Percentiles rank a stretch among this genome's conserved stretches.
Evolutionary conservation across 2,113 vertebrate genomes (phyloP).

Genomic region (Xiphophorus couchianus): DNA sequence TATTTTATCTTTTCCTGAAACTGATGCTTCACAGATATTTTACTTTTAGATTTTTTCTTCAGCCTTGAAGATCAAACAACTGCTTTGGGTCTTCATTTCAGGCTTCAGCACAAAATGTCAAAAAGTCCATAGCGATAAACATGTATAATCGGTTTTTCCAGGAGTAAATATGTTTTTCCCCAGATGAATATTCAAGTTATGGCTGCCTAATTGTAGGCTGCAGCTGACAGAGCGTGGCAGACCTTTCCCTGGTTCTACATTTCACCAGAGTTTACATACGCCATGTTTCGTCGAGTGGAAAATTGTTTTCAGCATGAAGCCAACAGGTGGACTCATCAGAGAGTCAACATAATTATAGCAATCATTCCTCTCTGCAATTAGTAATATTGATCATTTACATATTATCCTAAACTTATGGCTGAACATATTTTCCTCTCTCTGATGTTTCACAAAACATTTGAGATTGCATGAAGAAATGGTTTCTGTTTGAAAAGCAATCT

Average conservation of each 20-base stretch:
- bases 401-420: constrained; percentile 29
- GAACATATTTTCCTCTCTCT: constrained; percentile 29
- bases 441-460: constrained; percentile 29
- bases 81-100: constrained; percentile 26
- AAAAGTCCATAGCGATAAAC: constrained; percentile 16
- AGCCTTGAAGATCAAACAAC: constrained; percentile 30
- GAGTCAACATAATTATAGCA: constrained; percentile 70
- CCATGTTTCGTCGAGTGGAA: constrained; percentile 73
- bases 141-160: constrained; percentile 20
- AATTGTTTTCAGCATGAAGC: constrained; percentile 74
- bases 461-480: background rate
- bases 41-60: constrained; percentile 48
- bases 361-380: constrained; percentile 68
- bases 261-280: constrained; percentile 70
- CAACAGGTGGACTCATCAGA: constrained; percentile 77
- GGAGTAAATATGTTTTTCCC: constrained; percentile 21
- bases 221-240: constrained; percentile 68
- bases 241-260: constrained; percentile 67
- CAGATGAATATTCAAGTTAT: constrained; percentile 60
- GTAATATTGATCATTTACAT: constrained; percentile 70
- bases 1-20: constrained; percentile 48
- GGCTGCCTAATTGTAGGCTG: constrained; percentile 69
- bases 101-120: constrained; percentile 32
- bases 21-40: constrained; percentile 30
- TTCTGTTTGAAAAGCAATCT: background rate